phyloP scores from a whole-genome alignment of 2,113 vertebrate genomes.

The Platycercus adscitus region DNA sequence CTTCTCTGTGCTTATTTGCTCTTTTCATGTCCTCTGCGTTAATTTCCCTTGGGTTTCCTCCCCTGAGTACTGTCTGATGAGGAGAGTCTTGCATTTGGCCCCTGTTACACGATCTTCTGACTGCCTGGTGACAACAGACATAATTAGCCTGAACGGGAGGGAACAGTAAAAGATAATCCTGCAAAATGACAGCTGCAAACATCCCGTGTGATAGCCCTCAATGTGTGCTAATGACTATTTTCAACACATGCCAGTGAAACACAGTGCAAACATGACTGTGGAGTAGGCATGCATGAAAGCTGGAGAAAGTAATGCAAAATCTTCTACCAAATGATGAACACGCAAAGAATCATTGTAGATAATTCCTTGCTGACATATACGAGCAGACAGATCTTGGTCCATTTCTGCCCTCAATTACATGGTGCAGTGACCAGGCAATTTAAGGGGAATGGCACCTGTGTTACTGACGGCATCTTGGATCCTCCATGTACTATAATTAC shows the following conservation, averaged over 20 bases:
- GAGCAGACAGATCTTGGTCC: not conserved
- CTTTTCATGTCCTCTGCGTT: not conserved
- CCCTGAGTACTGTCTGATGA: not conserved
- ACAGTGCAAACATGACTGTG: slow-evolving; percentile 10
- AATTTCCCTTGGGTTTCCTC: not conserved
- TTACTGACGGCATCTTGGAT: not conserved
- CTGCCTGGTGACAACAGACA: slow-evolving; percentile 49
- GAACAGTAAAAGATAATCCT: slow-evolving; percentile 66
- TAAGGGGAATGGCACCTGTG: not conserved
- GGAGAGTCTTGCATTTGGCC: not conserved
- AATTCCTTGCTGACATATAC: not conserved
- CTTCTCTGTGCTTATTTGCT: not conserved
- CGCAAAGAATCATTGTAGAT: not conserved
- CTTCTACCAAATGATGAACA: not conserved
- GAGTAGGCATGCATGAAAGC: not conserved
- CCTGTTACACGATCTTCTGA: not conserved
- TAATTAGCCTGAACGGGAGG: slow-evolving; percentile 35
- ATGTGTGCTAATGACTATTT: slow-evolving; percentile 60
- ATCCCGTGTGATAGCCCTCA: slow-evolving; percentile 60
- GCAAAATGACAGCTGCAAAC: slow-evolving; percentile 70
- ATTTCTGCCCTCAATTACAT: slow-evolving; percentile 9
- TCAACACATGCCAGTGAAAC: slow-evolving; percentile 62
- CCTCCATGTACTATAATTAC: not conserved
- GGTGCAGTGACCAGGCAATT: not conserved
- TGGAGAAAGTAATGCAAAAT: slow-evolving; percentile 23